Base-by-base conservation (phyloP, 2,888 invertebrate genomes). In the Hyposoter dolosus region DNA sequence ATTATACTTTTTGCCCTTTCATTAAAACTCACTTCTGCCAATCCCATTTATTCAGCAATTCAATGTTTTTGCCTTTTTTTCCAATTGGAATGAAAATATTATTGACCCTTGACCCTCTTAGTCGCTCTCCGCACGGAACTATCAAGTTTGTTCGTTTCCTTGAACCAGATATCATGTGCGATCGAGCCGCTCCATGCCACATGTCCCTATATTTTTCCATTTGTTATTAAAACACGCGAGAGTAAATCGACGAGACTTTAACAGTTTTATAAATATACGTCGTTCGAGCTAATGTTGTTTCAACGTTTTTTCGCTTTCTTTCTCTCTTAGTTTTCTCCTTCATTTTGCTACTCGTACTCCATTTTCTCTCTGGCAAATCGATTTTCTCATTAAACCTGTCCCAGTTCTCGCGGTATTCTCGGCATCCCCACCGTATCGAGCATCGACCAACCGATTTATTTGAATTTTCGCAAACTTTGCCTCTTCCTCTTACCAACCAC, bases 91-190 rank as follows among this genome's bases (percentile, higher is more conserved):
- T 28, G 28, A 60, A 60, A 60, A 74, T 63, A 45, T 75, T 45
- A 75, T 75, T 63, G 63, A 7, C 50, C 80, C 84, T 84, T 84
- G 84, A 80, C 76, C 80, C 69, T 63, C 23, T 84, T 84, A 15
- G 43, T 43, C 17, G 28, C 5, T 60, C 60, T 28, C 15, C 15
- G 28, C 15, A 60, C 28, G 60, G 28, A 60, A 60, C 60, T 60
- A 23, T 60, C 15, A 19, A 82, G 56, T 83, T 85, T 83, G 71
- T 77, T 50, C 72, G 72, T 82, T 80, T 76, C 85, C 85, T 85
- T 80, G 80, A 85, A 83, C 80, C 47, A 80, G 75, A 85, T 85
- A 71, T 79, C 75, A 82, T 74, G 7, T 60, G 15, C 69, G 69
- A 60, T 28, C 63, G n/a, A 63, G 23, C 0, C 32, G 35, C 32